Conservation (phyloP, 1,140 invertebrate genomes). For the Halesus radiatus region DNA sequence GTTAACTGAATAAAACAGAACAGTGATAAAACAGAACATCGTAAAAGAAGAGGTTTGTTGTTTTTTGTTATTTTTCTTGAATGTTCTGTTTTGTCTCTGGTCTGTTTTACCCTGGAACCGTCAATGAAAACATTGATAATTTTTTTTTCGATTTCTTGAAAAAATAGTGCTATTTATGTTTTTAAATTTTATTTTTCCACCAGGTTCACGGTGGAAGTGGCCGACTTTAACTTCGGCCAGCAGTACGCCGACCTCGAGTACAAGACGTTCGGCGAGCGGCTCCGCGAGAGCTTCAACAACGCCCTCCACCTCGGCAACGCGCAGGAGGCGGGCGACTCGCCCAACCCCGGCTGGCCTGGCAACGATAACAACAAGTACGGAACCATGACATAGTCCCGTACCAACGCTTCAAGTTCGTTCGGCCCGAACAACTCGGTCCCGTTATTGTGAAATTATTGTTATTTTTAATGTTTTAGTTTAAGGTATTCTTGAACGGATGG, state of each 20-base stretch:
- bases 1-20: too few relatives aligned
- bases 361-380: slow-evolving; percentile 66
- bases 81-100: too few relatives aligned
- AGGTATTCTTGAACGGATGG: too few relatives aligned
- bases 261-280: slow-evolving; percentile 85
- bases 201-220: slow-evolving; percentile 86
- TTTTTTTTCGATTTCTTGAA: background rate
- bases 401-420: too few relatives aligned
- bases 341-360: slow-evolving; percentile 55
- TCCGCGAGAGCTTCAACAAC: slow-evolving; percentile 82
- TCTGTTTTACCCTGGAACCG: too few relatives aligned
- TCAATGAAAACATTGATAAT: background rate
- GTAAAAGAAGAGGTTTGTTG: too few relatives aligned
- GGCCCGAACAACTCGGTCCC: too few relatives aligned
- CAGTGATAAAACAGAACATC: too few relatives aligned
- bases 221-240: slow-evolving; percentile 89
- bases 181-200: background rate
- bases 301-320: slow-evolving; percentile 68
- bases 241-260: slow-evolving; percentile 83
- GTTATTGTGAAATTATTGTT: too few relatives aligned
- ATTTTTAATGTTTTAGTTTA: too few relatives aligned
- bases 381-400: slow-evolving; percentile 64
- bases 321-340: slow-evolving; percentile 61
- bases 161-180: background rate
- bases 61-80: too few relatives aligned